Conservation (phyloP, 1,140 invertebrate genomes). For the Trichomalopsis sarcophagae region DNA sequence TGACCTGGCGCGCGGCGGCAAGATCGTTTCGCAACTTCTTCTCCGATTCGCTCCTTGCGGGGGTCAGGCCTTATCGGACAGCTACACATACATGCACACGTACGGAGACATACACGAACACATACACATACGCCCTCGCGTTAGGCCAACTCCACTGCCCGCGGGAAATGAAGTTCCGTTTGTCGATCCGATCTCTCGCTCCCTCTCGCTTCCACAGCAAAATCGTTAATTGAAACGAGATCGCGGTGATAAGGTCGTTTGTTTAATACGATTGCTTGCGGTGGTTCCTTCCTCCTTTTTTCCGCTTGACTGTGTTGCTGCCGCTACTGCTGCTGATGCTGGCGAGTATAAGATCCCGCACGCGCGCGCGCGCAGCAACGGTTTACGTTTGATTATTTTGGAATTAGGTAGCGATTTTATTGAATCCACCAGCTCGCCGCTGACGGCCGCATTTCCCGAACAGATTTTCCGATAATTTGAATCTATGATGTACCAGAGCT, state of each 20-base stretch:
- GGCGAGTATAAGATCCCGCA: neutral
- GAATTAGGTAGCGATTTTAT: neutral
- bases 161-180: constrained; percentile 35
- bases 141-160: constrained; percentile 3
- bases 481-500: neutral
- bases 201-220: neutral
- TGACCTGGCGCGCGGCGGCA: constrained; percentile 38
- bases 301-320: constrained; percentile 5
- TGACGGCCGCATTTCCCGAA: too few relatives aligned
- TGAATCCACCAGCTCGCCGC: neutral
- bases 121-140: neutral
- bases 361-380: neutral
- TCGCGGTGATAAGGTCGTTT: constrained; percentile 31
- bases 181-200: constrained; percentile 25
- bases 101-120: neutral
- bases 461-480: neutral
- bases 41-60: constrained; percentile 6
- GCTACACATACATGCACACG: neutral
- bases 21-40: constrained; percentile 50
- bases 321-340: neutral
- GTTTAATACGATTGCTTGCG: constrained; percentile 20
- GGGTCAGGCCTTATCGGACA: constrained; percentile 10
- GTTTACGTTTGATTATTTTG: constrained; percentile 20
- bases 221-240: constrained; percentile 40
- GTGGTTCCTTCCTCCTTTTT: constrained; percentile 3